A percentile compares a stretch with the other conserved stretches of the same genome.
Evolutionary conservation across 2,888 invertebrate genomes (phyloP).

Genomic region (Eugnorisma glareosa): DNA sequence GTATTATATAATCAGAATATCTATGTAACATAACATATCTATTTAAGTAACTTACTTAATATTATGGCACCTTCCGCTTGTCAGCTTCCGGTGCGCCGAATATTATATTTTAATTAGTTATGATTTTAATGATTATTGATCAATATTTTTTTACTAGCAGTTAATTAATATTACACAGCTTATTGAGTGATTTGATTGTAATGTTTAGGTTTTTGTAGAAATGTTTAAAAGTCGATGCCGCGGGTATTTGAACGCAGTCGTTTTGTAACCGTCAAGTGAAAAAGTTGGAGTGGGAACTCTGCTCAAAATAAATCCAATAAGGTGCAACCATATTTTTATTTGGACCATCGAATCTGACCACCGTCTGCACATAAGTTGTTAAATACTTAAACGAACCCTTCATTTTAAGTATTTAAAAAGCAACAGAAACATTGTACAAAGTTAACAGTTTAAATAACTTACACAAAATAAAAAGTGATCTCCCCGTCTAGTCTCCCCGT

Average conservation of each 20-base stretch:
- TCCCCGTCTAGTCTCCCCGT: neutral
- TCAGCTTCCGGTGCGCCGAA: neutral
- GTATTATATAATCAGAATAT: neutral
- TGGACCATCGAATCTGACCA: neutral
- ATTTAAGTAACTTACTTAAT: too few relatives aligned
- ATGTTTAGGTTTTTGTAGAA: neutral
- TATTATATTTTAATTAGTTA: neutral
- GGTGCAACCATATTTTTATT: neutral
- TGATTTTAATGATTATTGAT: neutral
- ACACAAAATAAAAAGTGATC: conserved; percentile 1
- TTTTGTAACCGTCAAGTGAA: neutral
- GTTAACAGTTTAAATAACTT: conserved; percentile 6
- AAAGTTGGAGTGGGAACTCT: neutral
- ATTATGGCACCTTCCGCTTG: neutral
- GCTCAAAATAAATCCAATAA: neutral
- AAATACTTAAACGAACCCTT: too few relatives aligned
- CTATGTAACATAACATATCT: too few relatives aligned
- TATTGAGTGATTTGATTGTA: neutral
- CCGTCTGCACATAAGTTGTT: too few relatives aligned
- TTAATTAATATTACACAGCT: neutral
- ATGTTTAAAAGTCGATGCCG: neutral
- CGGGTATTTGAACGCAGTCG: neutral
- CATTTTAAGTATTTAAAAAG: neutral
- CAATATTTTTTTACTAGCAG: too few relatives aligned
- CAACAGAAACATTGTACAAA: conserved; percentile 4